Percentiles rank a stretch among this genome's conserved stretches.
Conservation (phyloP, 2,888 invertebrate species). For the Agonopterix alstromeriana region DNA sequence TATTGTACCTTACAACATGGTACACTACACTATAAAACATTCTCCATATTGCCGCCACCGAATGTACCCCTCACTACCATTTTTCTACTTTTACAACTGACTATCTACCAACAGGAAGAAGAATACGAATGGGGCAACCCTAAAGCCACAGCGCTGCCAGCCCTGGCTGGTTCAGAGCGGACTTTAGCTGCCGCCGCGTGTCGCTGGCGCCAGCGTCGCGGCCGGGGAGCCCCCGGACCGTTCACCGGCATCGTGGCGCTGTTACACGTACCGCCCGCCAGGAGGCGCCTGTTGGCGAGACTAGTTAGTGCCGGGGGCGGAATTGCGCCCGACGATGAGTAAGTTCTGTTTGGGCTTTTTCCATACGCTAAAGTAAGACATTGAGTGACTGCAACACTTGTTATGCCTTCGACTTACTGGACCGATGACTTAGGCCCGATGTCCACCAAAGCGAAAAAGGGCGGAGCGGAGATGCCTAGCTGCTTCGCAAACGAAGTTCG, state of each 20-base stretch:
- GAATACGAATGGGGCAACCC: constrained; percentile 92
- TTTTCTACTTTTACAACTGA: background rate
- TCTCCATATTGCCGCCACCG: too few species aligned
- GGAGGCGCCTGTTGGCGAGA: constrained; percentile 79
- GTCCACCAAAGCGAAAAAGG: too few species aligned
- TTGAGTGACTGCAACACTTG: too few species aligned
- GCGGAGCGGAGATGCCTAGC: too few species aligned
- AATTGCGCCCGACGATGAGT: constrained; percentile 77
- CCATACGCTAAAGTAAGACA: too few species aligned
- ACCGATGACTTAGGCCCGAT: too few species aligned
- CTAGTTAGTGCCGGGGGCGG: constrained; percentile 89
- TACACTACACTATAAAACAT: too few species aligned
- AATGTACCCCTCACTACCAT: too few species aligned
- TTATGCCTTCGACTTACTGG: too few species aligned
- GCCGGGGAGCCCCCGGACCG: constrained; percentile 57
- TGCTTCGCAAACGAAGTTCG: too few species aligned
- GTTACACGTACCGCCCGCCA: constrained; percentile 76
- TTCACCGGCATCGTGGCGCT: constrained; percentile 74
- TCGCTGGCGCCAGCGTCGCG: constrained; percentile 81
- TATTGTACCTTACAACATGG: too few species aligned
- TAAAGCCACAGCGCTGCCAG: constrained; percentile 68
- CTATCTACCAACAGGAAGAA: constrained; percentile 78
- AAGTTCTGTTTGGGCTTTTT: constrained; percentile 21
- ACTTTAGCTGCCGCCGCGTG: constrained; percentile 77
- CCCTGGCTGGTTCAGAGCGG: constrained; percentile 59